phyloP scores from a whole-genome alignment of 1,140 invertebrate genomes.

The Pseudoatta argentina region DNA sequence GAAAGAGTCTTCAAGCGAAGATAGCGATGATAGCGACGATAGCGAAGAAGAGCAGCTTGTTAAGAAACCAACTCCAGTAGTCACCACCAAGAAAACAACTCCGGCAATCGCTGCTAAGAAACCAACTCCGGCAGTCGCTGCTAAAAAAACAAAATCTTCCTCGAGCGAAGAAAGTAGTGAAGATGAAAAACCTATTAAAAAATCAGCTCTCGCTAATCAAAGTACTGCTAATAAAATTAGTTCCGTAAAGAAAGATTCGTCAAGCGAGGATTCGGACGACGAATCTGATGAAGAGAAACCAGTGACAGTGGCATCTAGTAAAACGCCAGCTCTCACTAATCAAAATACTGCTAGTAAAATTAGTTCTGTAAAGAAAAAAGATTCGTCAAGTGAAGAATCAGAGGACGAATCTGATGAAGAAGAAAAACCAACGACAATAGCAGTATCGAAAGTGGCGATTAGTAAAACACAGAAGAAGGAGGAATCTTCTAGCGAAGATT shows the following conservation, averaged over 20 bases:
- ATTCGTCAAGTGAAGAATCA: slow-evolving; percentile 78
- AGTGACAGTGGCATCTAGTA: slow-evolving; percentile 78
- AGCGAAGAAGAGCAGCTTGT: slow-evolving; percentile 72
- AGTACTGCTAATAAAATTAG: slow-evolving; percentile 34
- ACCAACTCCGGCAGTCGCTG: background rate
- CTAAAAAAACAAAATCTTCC: slow-evolving; percentile 66
- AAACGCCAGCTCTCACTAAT: slow-evolving; percentile 29
- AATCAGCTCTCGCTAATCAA: slow-evolving; percentile 43
- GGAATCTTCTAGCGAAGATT: slow-evolving; percentile 79
- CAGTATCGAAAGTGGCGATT: slow-evolving; percentile 30
- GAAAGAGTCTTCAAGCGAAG: slow-evolving; percentile 74
- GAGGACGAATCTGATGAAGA: slow-evolving; percentile 71
- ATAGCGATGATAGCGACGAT: slow-evolving; percentile 70
- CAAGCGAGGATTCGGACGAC: slow-evolving; percentile 76
- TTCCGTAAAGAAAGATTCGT: slow-evolving; percentile 74
- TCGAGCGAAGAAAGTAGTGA: slow-evolving; percentile 76
- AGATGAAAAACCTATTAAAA: slow-evolving; percentile 66
- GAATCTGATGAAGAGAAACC: slow-evolving; percentile 78
- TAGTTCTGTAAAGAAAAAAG: slow-evolving; percentile 70
- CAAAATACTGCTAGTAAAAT: slow-evolving; percentile 50
- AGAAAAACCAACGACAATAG: slow-evolving; percentile 38
- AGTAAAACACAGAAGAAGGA: slow-evolving; percentile 71
- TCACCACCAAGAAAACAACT: slow-evolving; percentile 30
- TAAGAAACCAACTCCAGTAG: slow-evolving; percentile 27
- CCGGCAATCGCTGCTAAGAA: slow-evolving; percentile 24